A percentile compares a stretch with the other conserved stretches of the same genome.
Evolutionary conservation across 30 jellyfish, hydroid and myxozoan genomes (phyloP).

Genomic region (Hydra vulgaris): DNA sequence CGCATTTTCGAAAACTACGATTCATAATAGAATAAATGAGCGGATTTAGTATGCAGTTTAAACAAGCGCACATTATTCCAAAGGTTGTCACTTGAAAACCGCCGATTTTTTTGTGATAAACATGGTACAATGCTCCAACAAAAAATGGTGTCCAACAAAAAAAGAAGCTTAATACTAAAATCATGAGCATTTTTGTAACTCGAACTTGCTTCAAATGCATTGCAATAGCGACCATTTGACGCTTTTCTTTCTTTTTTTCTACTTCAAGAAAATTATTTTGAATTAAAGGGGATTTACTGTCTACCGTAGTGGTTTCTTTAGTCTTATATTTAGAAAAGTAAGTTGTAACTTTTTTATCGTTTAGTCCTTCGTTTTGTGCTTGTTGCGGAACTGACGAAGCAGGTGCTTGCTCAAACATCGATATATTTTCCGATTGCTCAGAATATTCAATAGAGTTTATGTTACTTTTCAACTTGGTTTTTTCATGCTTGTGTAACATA

Average conservation of each 20-base stretch:
- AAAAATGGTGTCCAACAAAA: slow-evolving; percentile 95
- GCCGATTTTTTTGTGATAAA: slow-evolving; percentile 40
- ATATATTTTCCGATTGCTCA: neutral
- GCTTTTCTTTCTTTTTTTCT: too few species aligned
- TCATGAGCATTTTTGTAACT: slow-evolving; percentile 70
- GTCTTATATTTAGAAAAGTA: neutral
- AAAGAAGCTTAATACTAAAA: slow-evolving; percentile 68
- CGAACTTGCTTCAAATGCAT: slow-evolving; percentile 50
- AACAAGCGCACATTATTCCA: slow-evolving; percentile 71
- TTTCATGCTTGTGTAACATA: slow-evolving; percentile 51
- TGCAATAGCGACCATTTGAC: neutral
- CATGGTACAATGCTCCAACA: slow-evolving; percentile 52
- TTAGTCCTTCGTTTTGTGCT: neutral
- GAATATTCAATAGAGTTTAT: neutral
- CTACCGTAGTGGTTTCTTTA: neutral
- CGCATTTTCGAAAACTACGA: slow-evolving; percentile 47
- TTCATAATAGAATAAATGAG: slow-evolving; percentile 83
- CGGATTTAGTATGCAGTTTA: slow-evolving; percentile 81
- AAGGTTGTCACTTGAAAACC: slow-evolving; percentile 44
- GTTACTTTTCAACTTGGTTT: slow-evolving; percentile 25
- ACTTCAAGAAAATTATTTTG: neutral
- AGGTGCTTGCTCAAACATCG: neutral
- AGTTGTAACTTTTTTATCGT: neutral
- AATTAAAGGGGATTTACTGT: too few species aligned
- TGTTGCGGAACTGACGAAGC: neutral